Evolutionary conservation across 2,797 vertebrate genomes (phyloP).

Genomic region (Brachyalestes nurse): DNA sequence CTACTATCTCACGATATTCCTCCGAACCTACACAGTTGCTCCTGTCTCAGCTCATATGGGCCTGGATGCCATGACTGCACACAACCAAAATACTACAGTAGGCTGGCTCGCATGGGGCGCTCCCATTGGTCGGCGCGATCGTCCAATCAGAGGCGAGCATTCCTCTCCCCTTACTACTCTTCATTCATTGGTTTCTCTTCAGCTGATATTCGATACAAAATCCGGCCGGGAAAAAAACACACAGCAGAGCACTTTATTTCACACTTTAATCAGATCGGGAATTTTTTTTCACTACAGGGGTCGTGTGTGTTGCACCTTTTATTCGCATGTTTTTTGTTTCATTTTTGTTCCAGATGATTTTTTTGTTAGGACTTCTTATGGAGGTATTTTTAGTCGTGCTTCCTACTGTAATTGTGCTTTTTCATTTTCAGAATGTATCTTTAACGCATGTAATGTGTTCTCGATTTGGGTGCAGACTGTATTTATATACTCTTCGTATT

Average conservation of each 20-base stretch:
- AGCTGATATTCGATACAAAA: constrained; percentile 73
- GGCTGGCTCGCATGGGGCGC: constrained; percentile 58
- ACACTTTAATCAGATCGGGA: no score
- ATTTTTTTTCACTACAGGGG: no score
- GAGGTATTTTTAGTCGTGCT: neutral
- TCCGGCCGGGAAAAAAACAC: constrained; percentile 72
- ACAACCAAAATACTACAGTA: constrained; percentile 44
- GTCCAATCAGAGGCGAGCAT: constrained; percentile 72
- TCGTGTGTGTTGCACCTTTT: neutral
- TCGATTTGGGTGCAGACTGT: no score
- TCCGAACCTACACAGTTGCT: neutral
- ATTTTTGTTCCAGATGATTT: neutral
- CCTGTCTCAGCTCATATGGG: neutral
- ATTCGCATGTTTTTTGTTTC: neutral
- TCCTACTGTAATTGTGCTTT: no score
- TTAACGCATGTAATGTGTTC: no score
- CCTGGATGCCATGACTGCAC: constrained; percentile 24
- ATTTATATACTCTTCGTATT: no score
- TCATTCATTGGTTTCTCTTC: constrained; percentile 77
- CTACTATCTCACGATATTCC: neutral
- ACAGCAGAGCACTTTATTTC: neutral
- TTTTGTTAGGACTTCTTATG: neutral
- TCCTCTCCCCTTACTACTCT: constrained; percentile 65
- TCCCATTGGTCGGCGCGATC: constrained; percentile 68
- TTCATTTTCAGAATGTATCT: no score